Percentiles rank a stretch among this genome's conserved stretches.
phyloP scores from a whole-genome alignment of 2,888 invertebrate genomes.

The Sminthurinus aureus region DNA sequence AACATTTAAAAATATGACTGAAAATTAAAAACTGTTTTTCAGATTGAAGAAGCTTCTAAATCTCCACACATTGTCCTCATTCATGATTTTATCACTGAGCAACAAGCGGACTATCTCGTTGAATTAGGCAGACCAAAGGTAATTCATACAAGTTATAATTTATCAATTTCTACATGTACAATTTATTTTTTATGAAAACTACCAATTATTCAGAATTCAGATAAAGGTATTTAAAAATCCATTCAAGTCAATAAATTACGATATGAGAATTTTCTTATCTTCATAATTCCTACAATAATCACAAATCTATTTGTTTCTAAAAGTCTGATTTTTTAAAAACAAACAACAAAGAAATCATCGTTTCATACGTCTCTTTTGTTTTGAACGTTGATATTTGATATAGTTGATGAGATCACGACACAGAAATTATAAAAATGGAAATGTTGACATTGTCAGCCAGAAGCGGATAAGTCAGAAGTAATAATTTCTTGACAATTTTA shows the following conservation, averaged over 20 bases:
- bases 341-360: neutral
- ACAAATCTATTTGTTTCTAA: no score
- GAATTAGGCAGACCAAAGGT: conserved; percentile 60
- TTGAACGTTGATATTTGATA: neutral
- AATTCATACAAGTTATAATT: conserved; percentile 35
- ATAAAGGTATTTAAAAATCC: no score
- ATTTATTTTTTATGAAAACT: no score
- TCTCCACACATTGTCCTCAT: conserved; percentile 61
- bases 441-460: conserved; percentile 60
- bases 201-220: no score
- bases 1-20: conserved; percentile 23
- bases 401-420: conserved; percentile 59
- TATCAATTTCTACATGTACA: neutral
- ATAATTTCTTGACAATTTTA: neutral
- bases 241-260: no score
- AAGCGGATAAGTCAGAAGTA: conserved; percentile 61
- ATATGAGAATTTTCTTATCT: no score
- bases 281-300: no score
- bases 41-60: conserved; percentile 61
- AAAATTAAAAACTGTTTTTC: conserved; percentile 35
- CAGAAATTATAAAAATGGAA: conserved; percentile 52
- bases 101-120: conserved; percentile 59
- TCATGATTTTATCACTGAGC: conserved; percentile 60
- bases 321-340: no score
- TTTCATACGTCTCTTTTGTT: neutral